A percentile compares a stretch with the other conserved stretches of the same genome.
Evolutionary conservation across 2,113 vertebrate species (phyloP).

Genomic region (Phoenicopterus ruber): DNA sequence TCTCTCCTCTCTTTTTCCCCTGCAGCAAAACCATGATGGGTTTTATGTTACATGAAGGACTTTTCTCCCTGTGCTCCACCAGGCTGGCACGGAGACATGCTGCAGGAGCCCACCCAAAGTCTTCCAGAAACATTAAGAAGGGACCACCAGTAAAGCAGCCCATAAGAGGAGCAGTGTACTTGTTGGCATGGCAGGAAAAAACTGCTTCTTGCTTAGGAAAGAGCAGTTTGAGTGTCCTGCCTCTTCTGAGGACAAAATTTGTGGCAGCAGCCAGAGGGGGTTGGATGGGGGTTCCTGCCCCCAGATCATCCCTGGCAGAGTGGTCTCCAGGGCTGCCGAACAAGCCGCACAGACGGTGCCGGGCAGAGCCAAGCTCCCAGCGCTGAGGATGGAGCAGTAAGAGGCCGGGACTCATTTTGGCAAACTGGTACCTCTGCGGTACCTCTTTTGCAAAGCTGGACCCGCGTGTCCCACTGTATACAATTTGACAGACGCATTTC

Average conservation of each 20-base stretch:
- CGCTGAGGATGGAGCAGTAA: background rate
- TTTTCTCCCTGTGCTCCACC: background rate
- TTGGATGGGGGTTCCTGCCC: background rate
- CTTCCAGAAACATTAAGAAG: background rate
- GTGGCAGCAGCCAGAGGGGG: background rate
- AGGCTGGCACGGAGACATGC: background rate
- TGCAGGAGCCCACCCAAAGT: background rate
- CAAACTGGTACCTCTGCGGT: background rate
- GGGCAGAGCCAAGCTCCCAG: background rate
- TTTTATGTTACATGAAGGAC: background rate
- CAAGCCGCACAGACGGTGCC: background rate
- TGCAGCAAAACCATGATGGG: background rate
- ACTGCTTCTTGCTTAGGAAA: background rate
- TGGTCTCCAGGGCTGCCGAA: background rate
- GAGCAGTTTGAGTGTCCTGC: fast-evolving
- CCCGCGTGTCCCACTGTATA: background rate
- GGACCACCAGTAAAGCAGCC: background rate
- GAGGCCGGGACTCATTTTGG: background rate
- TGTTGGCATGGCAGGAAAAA: background rate
- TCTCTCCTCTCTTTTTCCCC: background rate
- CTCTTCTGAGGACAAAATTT: background rate
- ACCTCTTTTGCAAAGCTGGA: background rate
- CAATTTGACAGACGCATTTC: background rate
- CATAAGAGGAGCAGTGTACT: background rate
- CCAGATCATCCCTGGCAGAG: background rate